Percentiles rank a stretch among this genome's conserved stretches.
Evolutionary conservation across 37 sponge, comb jelly and placozoan genomes (phyloP).

Genomic region (Amphimedon queenslandica): DNA sequence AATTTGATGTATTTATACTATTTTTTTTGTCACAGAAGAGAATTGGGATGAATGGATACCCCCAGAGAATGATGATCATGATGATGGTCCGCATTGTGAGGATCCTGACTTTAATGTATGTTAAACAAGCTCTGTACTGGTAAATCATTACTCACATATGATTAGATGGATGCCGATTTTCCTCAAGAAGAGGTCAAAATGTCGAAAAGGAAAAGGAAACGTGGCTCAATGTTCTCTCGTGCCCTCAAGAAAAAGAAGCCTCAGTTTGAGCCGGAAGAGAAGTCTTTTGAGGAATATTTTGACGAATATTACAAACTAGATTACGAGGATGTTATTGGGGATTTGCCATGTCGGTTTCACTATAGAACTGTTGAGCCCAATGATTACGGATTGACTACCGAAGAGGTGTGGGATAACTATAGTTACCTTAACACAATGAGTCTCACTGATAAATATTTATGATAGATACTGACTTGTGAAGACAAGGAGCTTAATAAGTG

Average conservation of each 20-base stretch:
- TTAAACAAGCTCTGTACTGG: background rate
- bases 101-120: slow-evolving; percentile 82
- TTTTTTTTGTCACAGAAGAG: slow-evolving; percentile 6
- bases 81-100: slow-evolving; percentile 60
- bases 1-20: background rate
- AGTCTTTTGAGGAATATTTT: slow-evolving; percentile 68
- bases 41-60: slow-evolving; percentile 52
- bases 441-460: background rate
- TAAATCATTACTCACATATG: background rate
- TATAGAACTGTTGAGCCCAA: slow-evolving; percentile 78
- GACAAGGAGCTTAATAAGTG: slow-evolving; percentile 90
- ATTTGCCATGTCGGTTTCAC: slow-evolving; percentile 68
- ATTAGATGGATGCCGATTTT: slow-evolving; percentile 87
- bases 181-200: slow-evolving; percentile 3
- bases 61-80: slow-evolving; percentile 5
- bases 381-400: slow-evolving; percentile 81
- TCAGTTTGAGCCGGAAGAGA: slow-evolving; percentile 57
- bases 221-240: slow-evolving; percentile 18
- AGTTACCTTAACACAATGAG: too few species aligned
- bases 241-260: slow-evolving; percentile 56
- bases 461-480: slow-evolving; percentile 74
- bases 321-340: slow-evolving; percentile 80
- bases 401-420: slow-evolving; percentile 65
- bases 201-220: slow-evolving; percentile 14
- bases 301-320: slow-evolving; percentile 92